Conservation (phyloP, 2,888 invertebrate species). For the Netelia melanura region DNA sequence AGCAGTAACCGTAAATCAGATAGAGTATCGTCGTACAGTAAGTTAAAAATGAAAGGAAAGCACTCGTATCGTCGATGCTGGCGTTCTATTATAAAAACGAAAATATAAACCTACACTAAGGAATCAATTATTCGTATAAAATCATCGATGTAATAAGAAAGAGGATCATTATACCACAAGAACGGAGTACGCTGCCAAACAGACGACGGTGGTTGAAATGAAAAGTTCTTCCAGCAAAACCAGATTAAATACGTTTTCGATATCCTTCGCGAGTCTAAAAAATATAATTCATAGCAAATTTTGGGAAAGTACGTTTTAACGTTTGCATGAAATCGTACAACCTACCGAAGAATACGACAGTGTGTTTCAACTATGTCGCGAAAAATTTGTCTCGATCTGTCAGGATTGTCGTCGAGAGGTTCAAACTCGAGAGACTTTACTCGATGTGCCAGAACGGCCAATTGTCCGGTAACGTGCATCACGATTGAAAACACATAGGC, state of each 20-base stretch:
- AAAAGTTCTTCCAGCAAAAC: slow-evolving; percentile 55
- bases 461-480: slow-evolving; percentile 56
- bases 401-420: background rate
- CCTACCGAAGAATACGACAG: background rate
- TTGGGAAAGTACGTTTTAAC: background rate
- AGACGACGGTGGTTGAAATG: slow-evolving; percentile 52
- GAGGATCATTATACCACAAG: slow-evolving; percentile 37
- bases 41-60: slow-evolving; percentile 43
- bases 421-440: slow-evolving; percentile 6
- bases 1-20: slow-evolving; percentile 56
- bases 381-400: background rate
- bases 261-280: slow-evolving; percentile 34
- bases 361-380: slow-evolving; percentile 30
- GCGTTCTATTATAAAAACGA: slow-evolving; percentile 30
- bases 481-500: slow-evolving; percentile 53
- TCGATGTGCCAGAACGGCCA: slow-evolving; percentile 50
- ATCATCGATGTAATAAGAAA: background rate
- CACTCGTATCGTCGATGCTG: slow-evolving; percentile 27
- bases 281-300: background rate
- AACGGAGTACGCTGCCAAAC: slow-evolving; percentile 55
- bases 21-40: slow-evolving; percentile 50
- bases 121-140: background rate
- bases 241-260: slow-evolving; percentile 45
- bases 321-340: background rate
- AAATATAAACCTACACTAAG: background rate